Conservation (phyloP, 2,797 vertebrate genomes). For the Dipus sagitta region DNA sequence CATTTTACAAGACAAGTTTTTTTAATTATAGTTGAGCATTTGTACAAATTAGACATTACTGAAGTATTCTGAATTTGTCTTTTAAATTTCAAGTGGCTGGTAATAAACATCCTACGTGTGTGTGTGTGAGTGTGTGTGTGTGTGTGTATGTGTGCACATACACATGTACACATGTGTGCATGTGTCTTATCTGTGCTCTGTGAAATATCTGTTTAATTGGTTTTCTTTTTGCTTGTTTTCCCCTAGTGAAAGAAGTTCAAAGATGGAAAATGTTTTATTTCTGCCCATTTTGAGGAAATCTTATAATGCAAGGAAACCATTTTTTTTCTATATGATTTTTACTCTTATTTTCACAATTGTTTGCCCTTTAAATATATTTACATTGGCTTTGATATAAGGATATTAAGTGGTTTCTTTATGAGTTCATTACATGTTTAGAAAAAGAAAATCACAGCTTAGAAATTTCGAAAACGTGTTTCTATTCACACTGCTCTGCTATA, state of each 20-base stretch:
- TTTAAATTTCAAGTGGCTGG: not conserved
- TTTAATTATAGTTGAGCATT: not conserved
- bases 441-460: not conserved
- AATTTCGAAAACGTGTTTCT: not conserved
- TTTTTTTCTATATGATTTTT: not conserved
- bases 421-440: not conserved
- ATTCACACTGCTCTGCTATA: not conserved
- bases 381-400: not conserved
- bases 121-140: not conserved
- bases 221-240: not conserved
- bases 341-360: constrained; percentile 3
- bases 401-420: not conserved
- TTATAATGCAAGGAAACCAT: not conserved
- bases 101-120: not conserved
- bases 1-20: no score
- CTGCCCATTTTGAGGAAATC: not conserved
- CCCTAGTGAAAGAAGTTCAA: not conserved
- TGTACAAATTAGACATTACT: not conserved
- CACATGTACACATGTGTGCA: no score
- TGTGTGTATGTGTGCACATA: not conserved
- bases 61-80: not conserved
- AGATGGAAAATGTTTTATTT: not conserved
- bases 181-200: not conserved
- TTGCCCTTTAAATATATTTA: not conserved
- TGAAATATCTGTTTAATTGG: not conserved